Base-by-base conservation (phyloP, 2,888 invertebrate species). In the Plebejus argus region DNA sequence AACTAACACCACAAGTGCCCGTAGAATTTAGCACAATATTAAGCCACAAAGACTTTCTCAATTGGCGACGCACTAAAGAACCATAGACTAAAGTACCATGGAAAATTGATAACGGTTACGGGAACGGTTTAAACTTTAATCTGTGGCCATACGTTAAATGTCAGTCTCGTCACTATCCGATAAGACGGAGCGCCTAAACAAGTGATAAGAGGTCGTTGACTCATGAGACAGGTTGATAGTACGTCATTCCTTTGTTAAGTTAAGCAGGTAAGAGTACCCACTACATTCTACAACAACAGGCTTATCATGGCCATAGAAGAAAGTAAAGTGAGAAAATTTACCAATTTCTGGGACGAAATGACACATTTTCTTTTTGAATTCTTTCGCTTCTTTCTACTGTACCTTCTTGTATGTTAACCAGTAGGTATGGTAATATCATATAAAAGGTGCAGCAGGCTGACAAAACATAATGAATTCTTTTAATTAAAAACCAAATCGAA, bases 141-240 rank as follows among this genome's bases (percentile, higher is more conserved):
- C 79, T 81, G 76, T 78, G 61, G 56, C 75, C 70, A 66, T 78
- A 71, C 80, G 78, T 82, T 79, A 79, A 80, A 80, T 79, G 80
- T 80, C 80, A 77, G 79, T 79, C 81, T 81, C 80, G 81, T 82
- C 82, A 81, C 72, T 39, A 77, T 56, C 79, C 79, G 84, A 84
- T 85, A 85, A 84, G 79, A 72, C 80, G 78, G 80, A 83, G 83
- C 82, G 80, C 79, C 79, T 80, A 82, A 83, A 81, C 83, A 81
- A 81, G 80, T 81, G 85, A 85, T 85, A 85, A 83, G 79, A 79
- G 84, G 81, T 83, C 85, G 81, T 79, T 83, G 83, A 82, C 82
- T 85, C 81, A 53, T 12, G 53, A 18, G 20, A 28, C 66, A 66
- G 66, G 66, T 66, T 66, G 15, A 66, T 66, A 66, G 28, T 61